Conservation (phyloP, 1,140 invertebrate species). For the Mesaphorura yosii region DNA sequence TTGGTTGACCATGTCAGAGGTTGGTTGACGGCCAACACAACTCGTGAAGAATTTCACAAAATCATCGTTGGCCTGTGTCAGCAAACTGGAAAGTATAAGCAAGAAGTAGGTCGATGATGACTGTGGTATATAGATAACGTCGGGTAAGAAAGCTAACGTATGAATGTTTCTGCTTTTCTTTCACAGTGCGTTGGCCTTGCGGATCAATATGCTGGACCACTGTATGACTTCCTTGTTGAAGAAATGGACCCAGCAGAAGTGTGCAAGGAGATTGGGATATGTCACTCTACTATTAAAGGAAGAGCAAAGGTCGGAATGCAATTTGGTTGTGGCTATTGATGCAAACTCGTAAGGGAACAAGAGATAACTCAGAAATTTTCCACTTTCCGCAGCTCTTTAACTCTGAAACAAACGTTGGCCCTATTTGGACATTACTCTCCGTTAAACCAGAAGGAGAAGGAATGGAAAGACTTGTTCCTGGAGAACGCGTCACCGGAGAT, state of each 20-base stretch:
- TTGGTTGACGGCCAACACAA: constrained; percentile 70
- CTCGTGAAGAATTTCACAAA: constrained; percentile 63
- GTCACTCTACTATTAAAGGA: background rate
- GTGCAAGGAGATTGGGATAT: constrained; percentile 51
- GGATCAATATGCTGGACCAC: constrained; percentile 58
- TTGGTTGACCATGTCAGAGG: constrained; percentile 64
- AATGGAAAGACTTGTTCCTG: constrained; percentile 12
- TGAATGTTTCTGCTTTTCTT: constrained; percentile 25
- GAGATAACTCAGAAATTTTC: too few species aligned
- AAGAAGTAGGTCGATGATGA: constrained; percentile 32
- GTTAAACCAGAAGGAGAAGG: too few species aligned
- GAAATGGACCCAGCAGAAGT: constrained; percentile 54
- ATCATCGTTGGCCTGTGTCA: constrained; percentile 67
- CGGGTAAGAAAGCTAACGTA: too few species aligned
- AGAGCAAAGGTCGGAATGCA: constrained; percentile 9
- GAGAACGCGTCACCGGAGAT: constrained; percentile 23
- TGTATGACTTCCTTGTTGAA: constrained; percentile 58
- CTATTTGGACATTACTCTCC: constrained; percentile 16
- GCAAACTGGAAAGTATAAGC: constrained; percentile 53
- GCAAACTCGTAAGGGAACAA: too few species aligned
- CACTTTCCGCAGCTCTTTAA: constrained; percentile 2
- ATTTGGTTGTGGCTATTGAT: too few species aligned
- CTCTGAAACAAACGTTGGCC: background rate
- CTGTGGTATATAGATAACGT: too few species aligned
- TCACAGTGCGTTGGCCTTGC: constrained; percentile 53